phyloP scores from a whole-genome alignment of 2,888 invertebrate genomes.

The Deilephila porcellus region DNA sequence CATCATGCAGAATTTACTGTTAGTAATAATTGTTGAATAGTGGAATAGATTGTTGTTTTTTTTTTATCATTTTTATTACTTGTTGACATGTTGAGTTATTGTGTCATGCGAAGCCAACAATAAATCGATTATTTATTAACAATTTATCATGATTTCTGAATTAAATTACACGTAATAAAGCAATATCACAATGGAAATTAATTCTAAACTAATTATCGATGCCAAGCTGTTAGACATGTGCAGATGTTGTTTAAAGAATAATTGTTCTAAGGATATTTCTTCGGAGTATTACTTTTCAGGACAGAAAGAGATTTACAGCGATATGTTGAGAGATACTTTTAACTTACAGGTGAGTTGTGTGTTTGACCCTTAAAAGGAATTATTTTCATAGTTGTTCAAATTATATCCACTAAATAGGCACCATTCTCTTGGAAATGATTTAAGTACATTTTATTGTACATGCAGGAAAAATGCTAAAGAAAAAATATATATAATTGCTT shows the following conservation, averaged over 20 bases:
- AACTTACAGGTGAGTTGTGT: constrained; percentile 54
- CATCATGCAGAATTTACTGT: too few relatives aligned
- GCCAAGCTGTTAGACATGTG: constrained; percentile 45
- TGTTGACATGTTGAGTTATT: background rate
- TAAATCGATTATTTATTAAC: too few relatives aligned
- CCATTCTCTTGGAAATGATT: too few relatives aligned
- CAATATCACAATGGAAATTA: constrained; percentile 40
- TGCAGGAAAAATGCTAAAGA: too few relatives aligned
- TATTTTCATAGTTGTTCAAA: background rate
- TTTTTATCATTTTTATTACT: background rate
- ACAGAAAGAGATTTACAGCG: constrained; percentile 51
- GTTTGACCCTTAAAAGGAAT: background rate
- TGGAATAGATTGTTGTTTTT: background rate
- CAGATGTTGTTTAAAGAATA: constrained; percentile 56
- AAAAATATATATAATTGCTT: too few relatives aligned
- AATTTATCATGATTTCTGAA: background rate
- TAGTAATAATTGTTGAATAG: background rate
- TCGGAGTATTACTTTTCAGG: constrained; percentile 47
- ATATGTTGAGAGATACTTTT: constrained; percentile 58
- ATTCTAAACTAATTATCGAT: constrained; percentile 23
- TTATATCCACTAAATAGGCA: background rate
- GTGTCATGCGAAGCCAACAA: background rate
- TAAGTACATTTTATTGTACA: too few relatives aligned
- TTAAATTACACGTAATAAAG: background rate
- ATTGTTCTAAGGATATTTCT: constrained; percentile 49